Evolutionary conservation across 2,888 invertebrate genomes (phyloP).

Genomic region (Clitarchus hookeri): DNA sequence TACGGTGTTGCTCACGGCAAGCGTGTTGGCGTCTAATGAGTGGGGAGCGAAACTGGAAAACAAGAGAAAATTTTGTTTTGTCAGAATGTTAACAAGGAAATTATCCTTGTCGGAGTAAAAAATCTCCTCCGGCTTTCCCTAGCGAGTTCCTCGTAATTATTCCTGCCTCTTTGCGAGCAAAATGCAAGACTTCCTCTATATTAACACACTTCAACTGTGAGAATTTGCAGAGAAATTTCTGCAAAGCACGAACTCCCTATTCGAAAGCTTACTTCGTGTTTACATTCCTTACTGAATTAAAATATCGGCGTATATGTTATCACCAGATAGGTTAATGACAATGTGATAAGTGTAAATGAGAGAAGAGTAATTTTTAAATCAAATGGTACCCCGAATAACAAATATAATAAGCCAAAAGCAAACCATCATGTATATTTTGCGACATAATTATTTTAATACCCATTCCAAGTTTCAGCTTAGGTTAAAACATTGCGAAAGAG

Average conservation of each 20-base stretch:
- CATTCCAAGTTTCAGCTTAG: no score
- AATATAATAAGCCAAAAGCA: no score
- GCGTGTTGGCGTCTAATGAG: not conserved
- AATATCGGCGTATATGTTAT: no score
- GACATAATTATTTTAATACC: no score
- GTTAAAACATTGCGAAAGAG: no score
- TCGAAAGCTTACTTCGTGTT: not conserved
- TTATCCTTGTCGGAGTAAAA: not conserved
- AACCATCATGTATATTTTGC: no score
- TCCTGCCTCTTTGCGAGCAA: not conserved
- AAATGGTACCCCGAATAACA: no score
- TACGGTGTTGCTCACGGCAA: no score
- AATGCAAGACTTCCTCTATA: not conserved
- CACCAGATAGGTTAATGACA: no score
- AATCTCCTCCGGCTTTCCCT: not conserved
- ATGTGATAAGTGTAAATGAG: no score
- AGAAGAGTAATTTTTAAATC: no score
- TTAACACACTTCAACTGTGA: not conserved
- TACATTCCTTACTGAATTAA: not conserved
- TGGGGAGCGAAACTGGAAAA: not conserved
- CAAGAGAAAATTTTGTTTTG: not conserved
- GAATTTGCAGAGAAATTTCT: not conserved
- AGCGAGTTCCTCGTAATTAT: not conserved
- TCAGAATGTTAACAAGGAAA: slow-evolving; percentile 5
- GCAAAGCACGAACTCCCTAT: not conserved